A percentile compares a stretch with the other conserved stretches of the same genome.
Evolutionary conservation across 2,797 vertebrate genomes (phyloP).

Genomic region (Allobates femoralis): DNA sequence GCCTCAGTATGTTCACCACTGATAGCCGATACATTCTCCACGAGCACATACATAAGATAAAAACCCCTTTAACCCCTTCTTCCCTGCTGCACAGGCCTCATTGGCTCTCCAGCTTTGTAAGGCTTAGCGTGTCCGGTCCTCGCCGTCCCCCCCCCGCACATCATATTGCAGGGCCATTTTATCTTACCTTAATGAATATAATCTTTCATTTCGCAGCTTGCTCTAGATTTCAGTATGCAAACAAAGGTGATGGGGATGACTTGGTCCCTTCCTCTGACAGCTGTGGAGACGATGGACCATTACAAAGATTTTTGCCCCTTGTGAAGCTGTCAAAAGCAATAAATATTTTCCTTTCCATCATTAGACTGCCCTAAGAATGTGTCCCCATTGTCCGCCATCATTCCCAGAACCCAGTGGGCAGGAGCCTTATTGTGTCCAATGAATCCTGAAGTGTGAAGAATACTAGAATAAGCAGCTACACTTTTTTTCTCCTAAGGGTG

Average conservation of each 20-base stretch:
- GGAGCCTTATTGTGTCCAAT: constrained; percentile 82
- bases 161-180: constrained; percentile 78
- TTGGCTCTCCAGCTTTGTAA: constrained; percentile 19
- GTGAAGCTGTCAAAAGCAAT: constrained; percentile 88
- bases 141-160: constrained; percentile 68
- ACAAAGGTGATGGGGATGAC: constrained; percentile 81
- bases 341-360: constrained; percentile 88
- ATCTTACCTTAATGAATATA: constrained; percentile 90
- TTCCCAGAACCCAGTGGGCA: constrained; percentile 85
- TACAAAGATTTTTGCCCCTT: constrained; percentile 84
- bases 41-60: constrained; percentile 9
- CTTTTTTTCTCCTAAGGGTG: constrained; percentile 74
- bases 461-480: constrained; percentile 77
- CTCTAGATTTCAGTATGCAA: constrained; percentile 79
- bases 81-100: background rate
- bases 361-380: constrained; percentile 87
- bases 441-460: constrained; percentile 90
- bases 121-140: constrained; percentile 23
- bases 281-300: constrained; percentile 82
- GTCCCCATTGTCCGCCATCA: constrained; percentile 83
- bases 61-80: constrained; percentile 54
- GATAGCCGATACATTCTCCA: constrained; percentile 46
- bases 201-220: constrained; percentile 88
- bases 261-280: constrained; percentile 79
- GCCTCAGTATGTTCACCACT: background rate